Conservation (phyloP, 2,797 vertebrate genomes). For the Etheostoma perlongum region DNA sequence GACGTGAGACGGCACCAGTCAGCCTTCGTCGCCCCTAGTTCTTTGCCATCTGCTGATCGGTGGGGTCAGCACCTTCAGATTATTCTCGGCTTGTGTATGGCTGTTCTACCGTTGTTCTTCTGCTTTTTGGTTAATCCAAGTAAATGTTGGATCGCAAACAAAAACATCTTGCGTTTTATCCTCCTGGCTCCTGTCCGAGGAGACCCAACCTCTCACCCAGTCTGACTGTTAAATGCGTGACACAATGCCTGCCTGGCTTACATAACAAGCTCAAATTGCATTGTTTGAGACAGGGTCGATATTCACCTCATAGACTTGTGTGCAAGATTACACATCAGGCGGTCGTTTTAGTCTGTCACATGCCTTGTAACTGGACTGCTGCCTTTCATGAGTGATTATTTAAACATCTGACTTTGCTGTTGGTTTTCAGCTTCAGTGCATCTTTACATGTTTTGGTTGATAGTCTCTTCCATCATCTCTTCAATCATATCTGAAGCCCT, state of each 20-base stretch:
- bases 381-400: conserved; percentile 5
- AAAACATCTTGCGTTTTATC: background rate
- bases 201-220: conserved; percentile 20
- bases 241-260: conserved; percentile 40
- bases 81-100: background rate
- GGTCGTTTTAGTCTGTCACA: conserved; percentile 30
- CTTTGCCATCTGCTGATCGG: too few relatives aligned
- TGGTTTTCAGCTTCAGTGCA: conserved; percentile 3
- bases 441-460: background rate
- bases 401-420: conserved; percentile 2
- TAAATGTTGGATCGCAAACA: background rate
- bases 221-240: conserved; percentile 35
- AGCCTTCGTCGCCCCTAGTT: too few relatives aligned
- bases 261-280: conserved; percentile 61
- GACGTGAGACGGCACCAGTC: too few relatives aligned
- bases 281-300: conserved; percentile 18
- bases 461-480: background rate
- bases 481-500: too few relatives aligned
- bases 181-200: background rate
- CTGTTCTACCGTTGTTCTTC: background rate
- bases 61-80: background rate
- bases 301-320: conserved; percentile 26
- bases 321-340: conserved; percentile 39
- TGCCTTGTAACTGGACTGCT: conserved; percentile 20
- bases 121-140: background rate